phyloP scores from a whole-genome alignment of 2,797 vertebrate species.

The Urophycis tenuis region DNA sequence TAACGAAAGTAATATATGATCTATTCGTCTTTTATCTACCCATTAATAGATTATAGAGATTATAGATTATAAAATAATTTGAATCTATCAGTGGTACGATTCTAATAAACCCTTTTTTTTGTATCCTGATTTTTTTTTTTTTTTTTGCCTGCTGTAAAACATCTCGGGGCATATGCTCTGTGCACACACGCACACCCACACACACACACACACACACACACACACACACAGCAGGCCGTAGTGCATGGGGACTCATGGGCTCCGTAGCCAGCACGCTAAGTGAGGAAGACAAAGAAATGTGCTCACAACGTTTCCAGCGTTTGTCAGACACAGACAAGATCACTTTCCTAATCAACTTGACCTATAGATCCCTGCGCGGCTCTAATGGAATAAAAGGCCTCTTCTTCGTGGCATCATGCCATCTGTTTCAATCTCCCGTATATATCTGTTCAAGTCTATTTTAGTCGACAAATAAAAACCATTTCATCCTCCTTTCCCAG shows the following conservation, averaged over 20 bases:
- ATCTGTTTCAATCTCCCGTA: not conserved
- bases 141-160: not conserved
- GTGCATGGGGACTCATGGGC: not conserved
- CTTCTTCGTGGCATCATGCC: not conserved
- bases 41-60: not conserved
- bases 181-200: not conserved
- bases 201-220: not conserved
- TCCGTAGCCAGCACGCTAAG: not conserved
- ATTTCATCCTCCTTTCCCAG: not conserved
- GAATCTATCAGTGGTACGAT: not conserved
- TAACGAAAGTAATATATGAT: not conserved
- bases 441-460: not conserved
- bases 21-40: not conserved
- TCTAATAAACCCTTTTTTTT: not conserved
- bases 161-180: not conserved
- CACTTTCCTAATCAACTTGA: not conserved
- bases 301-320: not conserved
- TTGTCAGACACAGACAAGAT: not conserved
- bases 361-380: not conserved
- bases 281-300: not conserved
- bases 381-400: not conserved
- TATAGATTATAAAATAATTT: not conserved
- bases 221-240: no score
- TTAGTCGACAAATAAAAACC: not conserved
- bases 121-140: not conserved